These are phyloP conservation scores for Polyommatus icarus DNA, from an alignment of 2,888 invertebrate species.

Conservation along the genomic window DNA sequence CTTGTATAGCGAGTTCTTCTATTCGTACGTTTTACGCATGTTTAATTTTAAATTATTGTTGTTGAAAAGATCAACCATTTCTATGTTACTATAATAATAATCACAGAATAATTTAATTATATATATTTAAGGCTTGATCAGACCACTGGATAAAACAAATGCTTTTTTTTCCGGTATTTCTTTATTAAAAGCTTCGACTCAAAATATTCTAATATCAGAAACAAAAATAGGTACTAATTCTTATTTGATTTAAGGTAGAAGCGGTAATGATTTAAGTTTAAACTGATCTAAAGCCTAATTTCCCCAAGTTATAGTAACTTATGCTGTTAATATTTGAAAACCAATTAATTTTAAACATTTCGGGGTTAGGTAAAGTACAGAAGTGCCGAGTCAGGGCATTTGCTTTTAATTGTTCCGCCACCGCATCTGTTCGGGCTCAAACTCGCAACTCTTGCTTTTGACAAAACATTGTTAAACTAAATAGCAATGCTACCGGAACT, in stretches of 20 bases:
- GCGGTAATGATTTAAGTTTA: not conserved
- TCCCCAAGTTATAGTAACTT: constrained; percentile 1
- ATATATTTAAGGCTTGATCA: too few relatives aligned
- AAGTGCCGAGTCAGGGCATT: constrained; percentile 53
- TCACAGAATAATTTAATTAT: too few relatives aligned
- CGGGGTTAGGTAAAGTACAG: constrained; percentile 29
- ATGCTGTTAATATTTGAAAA: constrained; percentile 18
- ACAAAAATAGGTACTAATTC: not conserved
- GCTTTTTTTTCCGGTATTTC: too few relatives aligned
- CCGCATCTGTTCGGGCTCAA: constrained; percentile 37
- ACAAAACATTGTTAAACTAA: constrained; percentile 34
- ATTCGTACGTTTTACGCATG: too few relatives aligned
- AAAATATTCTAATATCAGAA: too few relatives aligned
- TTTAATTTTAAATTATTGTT: too few relatives aligned
- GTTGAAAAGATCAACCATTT: too few relatives aligned
- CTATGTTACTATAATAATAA: too few relatives aligned
- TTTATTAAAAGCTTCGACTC: too few relatives aligned
- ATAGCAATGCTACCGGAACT: constrained; percentile 27
- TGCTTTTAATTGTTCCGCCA: constrained; percentile 57
- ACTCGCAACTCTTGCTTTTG: constrained; percentile 54
- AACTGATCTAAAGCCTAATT: constrained; percentile 27
- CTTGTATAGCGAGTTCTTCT: too few relatives aligned
- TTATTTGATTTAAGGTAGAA: not conserved
- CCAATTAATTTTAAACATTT: constrained; percentile 31
- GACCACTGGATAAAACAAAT: too few relatives aligned